Base-by-base conservation (phyloP, 2,888 invertebrate species). In the Melinopterus prodromus region DNA sequence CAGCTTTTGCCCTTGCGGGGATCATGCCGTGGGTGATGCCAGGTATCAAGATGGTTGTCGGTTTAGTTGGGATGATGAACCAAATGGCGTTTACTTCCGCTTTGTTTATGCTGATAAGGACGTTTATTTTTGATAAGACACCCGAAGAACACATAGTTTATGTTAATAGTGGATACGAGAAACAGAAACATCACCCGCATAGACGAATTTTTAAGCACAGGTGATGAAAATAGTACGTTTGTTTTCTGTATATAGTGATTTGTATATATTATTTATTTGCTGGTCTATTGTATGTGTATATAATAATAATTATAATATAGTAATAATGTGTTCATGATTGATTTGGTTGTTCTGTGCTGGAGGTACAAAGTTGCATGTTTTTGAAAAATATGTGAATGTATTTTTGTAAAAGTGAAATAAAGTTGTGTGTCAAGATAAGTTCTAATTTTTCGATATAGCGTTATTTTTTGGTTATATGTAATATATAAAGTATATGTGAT, bases 1-100 rank as follows among this genome's bases (percentile, higher is more conserved):
- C 94, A 0, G 93, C 93, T 0, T 90, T 94, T 3, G 86, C 94
- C 0, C 90, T 94, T 90, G 92, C 94, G 0, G 93, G 93, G 12
- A 88, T 94, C 75, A 87, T 94, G 85, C 94, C 94, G 0, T 94
- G 94, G 87, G 87, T 94, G 16, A 87, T 95, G 85, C 94, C 94
- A 0, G 92, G 92, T 0, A 86, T 95, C 15, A 94, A 94, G 86
- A 91, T 94, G 91, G 92, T 92, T 86, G 92, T 93, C 0, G 88
- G 93, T 38, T 90, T 91, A 75, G 91, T 92, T 0, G 91, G 91
- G 0, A 90, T 94, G 87, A 88, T 94, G 75, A 94, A 94, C 87
- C 93, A 94, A 83, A 92, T 94, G 90, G 94, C 93, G 0, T 90
- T 94, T 70, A 89, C 91, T 36, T 92, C 93, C 0, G 93, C 93